Conservation (phyloP, 1,140 invertebrate species). For the Brachionus calyciflorus region DNA sequence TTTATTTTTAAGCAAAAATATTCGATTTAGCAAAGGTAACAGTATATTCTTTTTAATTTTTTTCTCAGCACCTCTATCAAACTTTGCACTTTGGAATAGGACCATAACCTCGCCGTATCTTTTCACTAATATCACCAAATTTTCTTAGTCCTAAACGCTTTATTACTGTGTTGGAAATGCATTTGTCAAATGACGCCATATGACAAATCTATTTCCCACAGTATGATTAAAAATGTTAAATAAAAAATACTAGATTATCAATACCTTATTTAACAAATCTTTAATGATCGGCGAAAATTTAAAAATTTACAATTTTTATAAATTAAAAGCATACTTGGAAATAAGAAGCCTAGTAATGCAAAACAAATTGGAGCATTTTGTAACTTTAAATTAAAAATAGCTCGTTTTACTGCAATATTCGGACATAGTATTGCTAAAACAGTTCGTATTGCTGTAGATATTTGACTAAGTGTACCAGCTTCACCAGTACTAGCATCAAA, state of each 20-base stretch:
- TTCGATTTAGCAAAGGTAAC: no score
- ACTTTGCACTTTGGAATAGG: no score
- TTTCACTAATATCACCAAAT: no score
- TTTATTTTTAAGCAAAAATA: no score
- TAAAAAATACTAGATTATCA: background rate
- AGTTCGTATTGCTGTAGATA: background rate
- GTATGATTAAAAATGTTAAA: no score
- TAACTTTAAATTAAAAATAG: slow-evolving; percentile 24
- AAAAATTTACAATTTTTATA: background rate
- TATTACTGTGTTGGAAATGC: no score
- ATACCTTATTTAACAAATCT: background rate
- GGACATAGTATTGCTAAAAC: slow-evolving; percentile 19
- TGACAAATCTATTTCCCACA: no score
- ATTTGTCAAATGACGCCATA: no score
- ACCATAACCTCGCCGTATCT: no score
- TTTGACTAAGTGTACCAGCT: background rate
- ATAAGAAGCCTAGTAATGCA: background rate
- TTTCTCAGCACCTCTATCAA: no score
- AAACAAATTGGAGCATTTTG: slow-evolving; percentile 7
- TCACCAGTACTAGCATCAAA: background rate
- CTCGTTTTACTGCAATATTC: slow-evolving; percentile 36
- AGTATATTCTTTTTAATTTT: no score
- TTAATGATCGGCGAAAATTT: background rate
- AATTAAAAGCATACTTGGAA: background rate
- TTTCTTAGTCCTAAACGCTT: no score